Conservation (phyloP, 2,888 invertebrate species). For the Cerceris ruficornis region DNA sequence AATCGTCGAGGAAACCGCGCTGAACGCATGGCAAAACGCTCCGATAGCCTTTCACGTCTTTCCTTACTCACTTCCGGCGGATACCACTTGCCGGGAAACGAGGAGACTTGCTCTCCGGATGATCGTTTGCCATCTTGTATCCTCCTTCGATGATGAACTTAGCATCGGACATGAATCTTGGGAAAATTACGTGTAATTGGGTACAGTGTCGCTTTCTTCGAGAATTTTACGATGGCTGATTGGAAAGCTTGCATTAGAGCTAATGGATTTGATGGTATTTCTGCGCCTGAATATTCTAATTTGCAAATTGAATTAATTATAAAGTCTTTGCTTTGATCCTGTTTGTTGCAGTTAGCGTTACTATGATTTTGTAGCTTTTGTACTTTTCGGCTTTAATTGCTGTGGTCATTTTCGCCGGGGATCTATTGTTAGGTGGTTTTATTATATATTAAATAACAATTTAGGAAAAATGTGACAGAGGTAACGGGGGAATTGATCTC, state of each 20-base stretch:
- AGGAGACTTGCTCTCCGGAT: neutral
- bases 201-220: constrained; percentile 34
- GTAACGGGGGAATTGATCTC: too few species aligned
- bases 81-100: constrained; percentile 38
- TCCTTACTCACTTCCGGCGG: constrained; percentile 54
- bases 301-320: too few species aligned
- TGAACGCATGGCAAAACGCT: constrained; percentile 12
- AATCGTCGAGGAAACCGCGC: constrained; percentile 21
- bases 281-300: too few species aligned
- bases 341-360: too few species aligned
- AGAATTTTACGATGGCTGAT: neutral
- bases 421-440: too few species aligned
- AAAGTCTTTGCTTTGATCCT: too few species aligned
- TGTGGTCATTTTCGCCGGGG: too few species aligned
- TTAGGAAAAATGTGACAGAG: too few species aligned
- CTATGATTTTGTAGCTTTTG: too few species aligned
- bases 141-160: constrained; percentile 37
- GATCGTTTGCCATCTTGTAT: constrained; percentile 36
- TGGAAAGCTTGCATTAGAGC: neutral
- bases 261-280: neutral
- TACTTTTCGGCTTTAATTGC: too few species aligned
- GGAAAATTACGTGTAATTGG: constrained; percentile 28
- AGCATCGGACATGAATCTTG: constrained; percentile 29
- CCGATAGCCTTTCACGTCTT: constrained; percentile 42
- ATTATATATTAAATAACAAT: too few species aligned